Percentiles rank a stretch among this genome's conserved stretches.
phyloP scores from a whole-genome alignment of 2,797 vertebrate genomes.

The Mustela erminea region DNA sequence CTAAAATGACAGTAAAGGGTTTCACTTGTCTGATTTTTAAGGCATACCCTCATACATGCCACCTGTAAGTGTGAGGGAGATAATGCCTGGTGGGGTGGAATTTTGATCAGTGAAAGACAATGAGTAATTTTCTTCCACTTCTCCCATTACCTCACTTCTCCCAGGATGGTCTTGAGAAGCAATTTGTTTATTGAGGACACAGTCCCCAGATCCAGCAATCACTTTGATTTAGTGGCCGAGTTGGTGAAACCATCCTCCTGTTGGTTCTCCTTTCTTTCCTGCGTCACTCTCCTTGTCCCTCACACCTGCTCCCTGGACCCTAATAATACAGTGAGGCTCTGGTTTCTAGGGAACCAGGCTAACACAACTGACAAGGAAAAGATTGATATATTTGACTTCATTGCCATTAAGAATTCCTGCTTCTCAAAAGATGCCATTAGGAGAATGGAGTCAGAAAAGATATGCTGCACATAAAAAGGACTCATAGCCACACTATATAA shows the following conservation, averaged over 20 bases:
- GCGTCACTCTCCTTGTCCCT: neutral
- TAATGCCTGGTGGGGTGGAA: neutral
- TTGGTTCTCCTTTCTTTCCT: neutral
- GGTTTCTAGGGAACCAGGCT: neutral
- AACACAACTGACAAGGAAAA: neutral
- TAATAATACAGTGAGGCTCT: neutral
- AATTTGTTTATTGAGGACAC: neutral
- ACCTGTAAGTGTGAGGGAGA: neutral
- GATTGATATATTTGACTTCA: neutral
- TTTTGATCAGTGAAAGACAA: constrained; percentile 9
- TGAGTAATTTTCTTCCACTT: neutral
- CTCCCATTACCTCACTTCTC: neutral
- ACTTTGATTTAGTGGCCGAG: neutral
- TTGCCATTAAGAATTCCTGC: constrained; percentile 30
- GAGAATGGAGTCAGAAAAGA: neutral
- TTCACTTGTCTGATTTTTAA: constrained; percentile 26
- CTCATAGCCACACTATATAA: neutral
- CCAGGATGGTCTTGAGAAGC: neutral
- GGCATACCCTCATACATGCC: neutral
- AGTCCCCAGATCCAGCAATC: neutral
- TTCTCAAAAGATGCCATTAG: neutral
- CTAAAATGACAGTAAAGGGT: neutral
- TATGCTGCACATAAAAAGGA: neutral
- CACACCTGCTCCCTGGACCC: neutral
- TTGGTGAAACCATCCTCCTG: neutral